Conservation (phyloP, 37 sponge, comb jelly and placozoan species). For the Hormiphora californensis region DNA sequence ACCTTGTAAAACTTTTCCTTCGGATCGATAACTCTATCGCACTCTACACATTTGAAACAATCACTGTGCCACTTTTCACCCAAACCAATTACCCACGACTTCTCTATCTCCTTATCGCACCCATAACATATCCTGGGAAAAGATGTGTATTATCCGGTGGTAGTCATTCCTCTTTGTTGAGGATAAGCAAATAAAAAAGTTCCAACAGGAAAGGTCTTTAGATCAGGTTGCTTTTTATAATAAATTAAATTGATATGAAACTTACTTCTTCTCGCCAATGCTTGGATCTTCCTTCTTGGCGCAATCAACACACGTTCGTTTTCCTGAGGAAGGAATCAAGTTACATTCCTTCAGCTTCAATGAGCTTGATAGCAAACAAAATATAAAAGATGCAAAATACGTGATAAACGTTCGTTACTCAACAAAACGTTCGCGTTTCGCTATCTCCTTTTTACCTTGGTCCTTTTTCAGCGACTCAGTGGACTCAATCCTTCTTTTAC, state of each 20-base stretch:
- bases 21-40: constrained; percentile 18
- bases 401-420: too few species aligned
- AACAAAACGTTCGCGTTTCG: too few species aligned
- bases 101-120: constrained; percentile 10
- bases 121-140: constrained; percentile 26
- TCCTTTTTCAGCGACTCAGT: constrained; percentile 14
- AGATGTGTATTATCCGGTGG: not conserved
- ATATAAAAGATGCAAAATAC: too few species aligned
- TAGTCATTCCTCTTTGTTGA: too few species aligned
- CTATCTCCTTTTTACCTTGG: not conserved
- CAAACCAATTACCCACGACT: not conserved
- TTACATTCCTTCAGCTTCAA: too few species aligned
- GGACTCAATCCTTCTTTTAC: not conserved
- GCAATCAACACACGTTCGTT: constrained; percentile 45
- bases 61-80: not conserved
- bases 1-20: constrained; percentile 23
- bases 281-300: constrained; percentile 46
- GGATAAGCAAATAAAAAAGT: too few species aligned
- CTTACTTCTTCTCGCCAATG: constrained; percentile 13
- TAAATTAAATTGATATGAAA: not conserved
- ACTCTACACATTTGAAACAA: constrained; percentile 28
- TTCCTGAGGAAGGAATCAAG: not conserved
- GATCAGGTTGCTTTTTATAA: too few species aligned
- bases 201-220: too few species aligned
- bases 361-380: too few species aligned